Base-by-base conservation (phyloP, 2,888 invertebrate genomes). In the Oeneis ivallda region DNA sequence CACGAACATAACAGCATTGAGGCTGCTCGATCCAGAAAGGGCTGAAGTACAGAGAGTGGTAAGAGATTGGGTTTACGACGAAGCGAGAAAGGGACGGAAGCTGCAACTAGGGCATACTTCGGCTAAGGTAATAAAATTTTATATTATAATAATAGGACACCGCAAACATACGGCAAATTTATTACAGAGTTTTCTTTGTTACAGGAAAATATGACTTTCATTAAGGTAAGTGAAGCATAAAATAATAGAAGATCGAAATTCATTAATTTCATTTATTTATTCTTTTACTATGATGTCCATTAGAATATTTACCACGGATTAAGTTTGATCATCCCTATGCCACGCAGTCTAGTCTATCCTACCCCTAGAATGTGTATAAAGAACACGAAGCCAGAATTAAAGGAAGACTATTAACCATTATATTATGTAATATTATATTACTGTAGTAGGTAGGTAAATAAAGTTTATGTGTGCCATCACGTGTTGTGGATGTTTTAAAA, bases 1-100 rank as follows among this genome's bases (percentile, higher is more conserved):
- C 41, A 98, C 98, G 34, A 98, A 98, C 86, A 97, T 99, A 74
- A 98, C 98, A 1, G 97, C 98, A 6, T 95, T 98, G 80, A 94
- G 98, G 73, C 90, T 99, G 73, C 95, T 98, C 53, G 97, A 98
- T 85, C 96, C 97, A 32, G 94, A 95, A 70, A 94, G 95, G 72
- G 93, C 95, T n/a, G 95, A 96, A 76, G 95, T 97, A 34, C 94
- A 95, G 79, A 94, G 94, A 78, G 95, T 96, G 39, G 94, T 96
- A 59, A 93, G 95, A 71, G 95, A 96, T 75, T 97, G 97, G 97
- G 95, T 95, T 67, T 93, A 94, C 74, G 95, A 95, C 56, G 96
- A 96, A 76, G 93, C 94, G 69, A 93, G 95, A 61, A 93, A 94
- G 76, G 93, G 94, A 66, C 91, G 86, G 77, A 94, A 94, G 75